phyloP scores from a whole-genome alignment of 2,888 invertebrate genomes.

The Oxyteleia sp. region DNA sequence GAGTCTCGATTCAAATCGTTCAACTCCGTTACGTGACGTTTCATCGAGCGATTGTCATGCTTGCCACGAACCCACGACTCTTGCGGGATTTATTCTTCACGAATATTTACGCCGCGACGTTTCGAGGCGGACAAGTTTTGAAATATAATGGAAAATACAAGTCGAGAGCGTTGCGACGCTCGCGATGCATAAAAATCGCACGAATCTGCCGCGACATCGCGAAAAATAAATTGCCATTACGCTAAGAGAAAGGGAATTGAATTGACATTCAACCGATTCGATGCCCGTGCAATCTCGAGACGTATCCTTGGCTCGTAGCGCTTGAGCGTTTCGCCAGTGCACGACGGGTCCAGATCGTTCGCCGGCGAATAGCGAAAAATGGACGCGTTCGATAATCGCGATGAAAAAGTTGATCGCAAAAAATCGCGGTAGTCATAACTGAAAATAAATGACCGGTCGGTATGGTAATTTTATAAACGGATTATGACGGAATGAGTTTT shows the following conservation, averaged over 20 bases:
- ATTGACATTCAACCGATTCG: conserved; percentile 25
- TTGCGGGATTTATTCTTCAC: conserved; percentile 62
- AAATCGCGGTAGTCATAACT: too few species aligned
- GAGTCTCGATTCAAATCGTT: conserved; percentile 40
- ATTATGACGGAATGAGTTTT: too few species aligned
- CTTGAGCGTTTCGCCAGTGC: too few species aligned
- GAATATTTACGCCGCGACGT: conserved; percentile 48
- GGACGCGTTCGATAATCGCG: too few species aligned
- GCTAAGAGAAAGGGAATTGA: conserved; percentile 34
- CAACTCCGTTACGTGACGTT: conserved; percentile 52
- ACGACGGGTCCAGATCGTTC: too few species aligned
- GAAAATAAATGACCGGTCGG: too few species aligned
- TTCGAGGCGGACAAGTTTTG: conserved; percentile 54
- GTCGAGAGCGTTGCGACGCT: neutral
- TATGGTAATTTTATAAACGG: too few species aligned
- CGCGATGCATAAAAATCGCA: conserved; percentile 56
- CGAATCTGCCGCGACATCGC: conserved; percentile 11
- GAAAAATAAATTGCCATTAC: conserved; percentile 32
- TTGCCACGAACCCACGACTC: conserved; percentile 58
- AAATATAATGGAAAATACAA: conserved; percentile 62
- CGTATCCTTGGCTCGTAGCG: conserved; percentile 20
- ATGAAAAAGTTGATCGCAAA: too few species aligned
- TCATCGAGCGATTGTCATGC: conserved; percentile 58
- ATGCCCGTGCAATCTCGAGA: conserved; percentile 8
- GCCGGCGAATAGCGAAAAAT: too few species aligned